phyloP scores from a whole-genome alignment of 1,140 invertebrate species.

The Caenorhabditis inopinata region DNA sequence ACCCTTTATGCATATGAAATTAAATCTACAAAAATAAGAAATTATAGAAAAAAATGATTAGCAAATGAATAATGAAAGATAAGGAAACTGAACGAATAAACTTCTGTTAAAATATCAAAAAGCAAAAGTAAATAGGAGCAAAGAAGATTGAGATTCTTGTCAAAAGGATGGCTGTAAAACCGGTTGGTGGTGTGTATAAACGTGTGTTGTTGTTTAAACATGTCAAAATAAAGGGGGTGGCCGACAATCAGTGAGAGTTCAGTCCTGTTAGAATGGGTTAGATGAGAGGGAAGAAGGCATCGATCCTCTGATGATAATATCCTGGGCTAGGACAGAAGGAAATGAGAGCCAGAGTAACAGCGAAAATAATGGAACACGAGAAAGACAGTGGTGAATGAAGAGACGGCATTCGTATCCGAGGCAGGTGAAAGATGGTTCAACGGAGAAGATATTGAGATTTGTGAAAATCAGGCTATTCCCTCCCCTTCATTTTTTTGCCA shows the following conservation, averaged over 20 bases:
- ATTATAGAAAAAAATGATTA: too few relatives aligned
- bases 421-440: conserved; percentile 23
- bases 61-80: too few relatives aligned
- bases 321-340: conserved; percentile 16
- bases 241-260: conserved; percentile 19
- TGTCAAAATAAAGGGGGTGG: conserved; percentile 12
- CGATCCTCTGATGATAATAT: conserved; percentile 5
- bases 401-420: background rate
- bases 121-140: background rate
- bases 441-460: conserved; percentile 8
- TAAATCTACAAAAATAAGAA: too few relatives aligned
- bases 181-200: conserved; percentile 20
- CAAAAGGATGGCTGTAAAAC: conserved; percentile 23
- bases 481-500: background rate
- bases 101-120: background rate
- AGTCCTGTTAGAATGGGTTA: background rate
- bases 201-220: conserved; percentile 32
- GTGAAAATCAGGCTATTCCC: background rate
- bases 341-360: conserved; percentile 18
- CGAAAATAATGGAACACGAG: conserved; percentile 36
- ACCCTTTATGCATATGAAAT: too few relatives aligned
- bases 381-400: conserved; percentile 30
- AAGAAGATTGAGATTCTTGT: conserved; percentile 11
- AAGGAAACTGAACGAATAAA: too few relatives aligned
- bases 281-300: background rate